Base-by-base conservation (phyloP, 2,888 invertebrate genomes). In the Philaethria dido region DNA sequence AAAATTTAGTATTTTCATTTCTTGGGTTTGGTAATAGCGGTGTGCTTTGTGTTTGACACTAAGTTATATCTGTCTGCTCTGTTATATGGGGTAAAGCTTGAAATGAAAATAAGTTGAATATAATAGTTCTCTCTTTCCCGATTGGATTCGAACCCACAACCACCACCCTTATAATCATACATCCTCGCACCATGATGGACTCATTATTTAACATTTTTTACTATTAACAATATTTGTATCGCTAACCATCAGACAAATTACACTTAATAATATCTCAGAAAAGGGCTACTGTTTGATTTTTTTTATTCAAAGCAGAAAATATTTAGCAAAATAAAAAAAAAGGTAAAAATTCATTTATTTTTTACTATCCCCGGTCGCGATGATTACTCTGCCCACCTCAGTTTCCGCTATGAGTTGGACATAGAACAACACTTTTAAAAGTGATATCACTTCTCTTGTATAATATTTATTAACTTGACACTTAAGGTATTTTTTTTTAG, bases 241-340 rank as follows among this genome's bases (percentile, higher is more conserved):
- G 71, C 73, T 76, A 78, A 79, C 80, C 77, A 69, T 75, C 70
- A 73, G 76, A 77, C 78, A 78, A 83, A 85, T 77, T 72, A 73
- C 65, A 65, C 70, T 60, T 86, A 87, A 88, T 85, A 79, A 83
- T 79, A 74, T 64, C 69, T 74, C 71, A 73, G 74, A 75, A 70
- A 68, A 77, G 65, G 66, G 69, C 78, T 76, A 81, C 82, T 78
- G 78, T 79, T 77, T 77, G 77, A 70, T 77, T 79, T 78, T 77
- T 78, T 86, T 86, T 85, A 86, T 85, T 84, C 76, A 88, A 85
- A 88, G n/a, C n/a, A 88, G 86, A 89, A 88, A 80, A 79, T 81
- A 87, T 87, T 87, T 83, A 79, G 79, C 65, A 55, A 66, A 62
- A n/a, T 64, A 16, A 72, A 76, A 82, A 83, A 82, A 85, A 83